phyloP scores from a whole-genome alignment of 2,888 invertebrate species.

The Enchytraeus crypticus region DNA sequence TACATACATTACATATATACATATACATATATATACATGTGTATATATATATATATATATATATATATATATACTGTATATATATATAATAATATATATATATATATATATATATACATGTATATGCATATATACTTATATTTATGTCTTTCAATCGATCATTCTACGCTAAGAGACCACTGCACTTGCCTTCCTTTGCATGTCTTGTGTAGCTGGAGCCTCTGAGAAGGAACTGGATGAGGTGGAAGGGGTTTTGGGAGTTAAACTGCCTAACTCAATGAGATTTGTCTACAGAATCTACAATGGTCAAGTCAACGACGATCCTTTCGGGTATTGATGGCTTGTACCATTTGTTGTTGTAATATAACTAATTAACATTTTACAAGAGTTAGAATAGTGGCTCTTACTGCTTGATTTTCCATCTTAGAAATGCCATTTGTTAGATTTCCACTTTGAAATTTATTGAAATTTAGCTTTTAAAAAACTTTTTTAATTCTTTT shows the following conservation, averaged over 20 bases:
- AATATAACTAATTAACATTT: no score
- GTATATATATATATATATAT: neutral
- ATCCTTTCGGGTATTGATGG: neutral
- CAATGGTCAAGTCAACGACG: conserved; percentile 2
- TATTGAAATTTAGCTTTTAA: no score
- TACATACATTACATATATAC: no score
- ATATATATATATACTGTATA: neutral
- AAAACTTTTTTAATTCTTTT: no score
- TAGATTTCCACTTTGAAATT: no score
- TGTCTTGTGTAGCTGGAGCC: neutral
- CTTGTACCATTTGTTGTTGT: no score
- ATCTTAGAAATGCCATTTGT: no score
- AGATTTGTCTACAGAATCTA: conserved; percentile 13
- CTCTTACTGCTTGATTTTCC: no score
- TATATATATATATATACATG: conserved; percentile 14
- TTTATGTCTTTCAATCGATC: no score
- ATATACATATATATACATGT: neutral
- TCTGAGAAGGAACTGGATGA: conserved; percentile 7
- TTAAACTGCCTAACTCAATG: conserved; percentile 4
- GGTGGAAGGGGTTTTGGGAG: neutral
- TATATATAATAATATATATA: conserved; percentile 11
- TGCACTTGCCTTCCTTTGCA: no score
- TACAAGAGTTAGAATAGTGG: no score
- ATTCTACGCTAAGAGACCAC: no score
- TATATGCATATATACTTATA: conserved; percentile 3